A percentile compares a stretch with the other conserved stretches of the same genome.
These are phyloP conservation scores for Chionis minor DNA, from an alignment of 2,113 vertebrate species.

Conservation along the genomic window DNA sequence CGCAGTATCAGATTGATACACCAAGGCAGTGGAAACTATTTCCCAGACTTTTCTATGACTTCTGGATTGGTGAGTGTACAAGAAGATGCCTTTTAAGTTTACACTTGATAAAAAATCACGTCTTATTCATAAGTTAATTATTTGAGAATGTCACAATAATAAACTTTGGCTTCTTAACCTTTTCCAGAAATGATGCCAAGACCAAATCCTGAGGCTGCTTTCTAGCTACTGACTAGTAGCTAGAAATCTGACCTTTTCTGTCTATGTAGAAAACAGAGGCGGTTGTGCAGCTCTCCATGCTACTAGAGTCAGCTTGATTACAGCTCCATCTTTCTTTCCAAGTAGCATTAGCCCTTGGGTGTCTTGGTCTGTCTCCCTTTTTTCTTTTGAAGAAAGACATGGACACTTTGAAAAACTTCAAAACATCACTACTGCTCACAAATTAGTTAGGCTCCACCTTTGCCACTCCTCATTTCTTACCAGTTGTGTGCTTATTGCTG, in stretches of 20 bases:
- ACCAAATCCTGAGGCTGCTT: constrained; percentile 53
- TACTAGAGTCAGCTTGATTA: constrained; percentile 32
- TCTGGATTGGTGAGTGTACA: neutral
- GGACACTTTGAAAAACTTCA: neutral
- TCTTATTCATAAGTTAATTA: constrained; percentile 33
- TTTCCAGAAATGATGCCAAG: constrained; percentile 51
- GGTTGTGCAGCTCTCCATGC: neutral
- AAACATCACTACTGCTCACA: neutral
- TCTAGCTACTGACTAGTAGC: constrained; percentile 56
- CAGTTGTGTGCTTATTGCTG: neutral
- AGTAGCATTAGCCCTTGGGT: neutral
- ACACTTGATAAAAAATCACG: constrained; percentile 8
- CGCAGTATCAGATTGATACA: neutral
- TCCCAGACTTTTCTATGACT: neutral
- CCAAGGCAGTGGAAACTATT: neutral
- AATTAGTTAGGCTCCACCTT: neutral
- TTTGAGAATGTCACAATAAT: constrained; percentile 56
- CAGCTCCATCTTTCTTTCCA: constrained; percentile 18
- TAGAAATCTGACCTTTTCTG: constrained; percentile 59
- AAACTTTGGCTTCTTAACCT: constrained; percentile 63
- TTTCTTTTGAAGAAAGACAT: neutral
- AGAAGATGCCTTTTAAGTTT: constrained; percentile 37
- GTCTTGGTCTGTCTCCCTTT: neutral
- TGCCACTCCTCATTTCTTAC: neutral
- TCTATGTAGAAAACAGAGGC: constrained; percentile 4